Evolutionary conservation across 2,113 vertebrate genomes (phyloP).

Genomic region (Scomber colias): DNA sequence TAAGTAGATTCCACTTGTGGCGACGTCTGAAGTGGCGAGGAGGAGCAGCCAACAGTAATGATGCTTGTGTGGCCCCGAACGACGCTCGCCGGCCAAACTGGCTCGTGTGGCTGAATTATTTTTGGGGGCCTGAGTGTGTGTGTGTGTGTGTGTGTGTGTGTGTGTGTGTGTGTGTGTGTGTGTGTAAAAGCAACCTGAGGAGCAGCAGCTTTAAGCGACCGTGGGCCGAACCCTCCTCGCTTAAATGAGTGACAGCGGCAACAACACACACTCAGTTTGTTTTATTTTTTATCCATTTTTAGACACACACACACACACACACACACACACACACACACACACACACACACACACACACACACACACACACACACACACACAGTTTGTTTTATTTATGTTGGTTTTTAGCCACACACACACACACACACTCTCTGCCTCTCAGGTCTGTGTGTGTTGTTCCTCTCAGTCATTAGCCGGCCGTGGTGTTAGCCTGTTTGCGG

Average conservation of each 20-base stretch:
- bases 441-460: conserved; percentile 60
- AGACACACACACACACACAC: conserved; percentile 9
- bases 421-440: conserved; percentile 12
- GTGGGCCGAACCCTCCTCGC: conserved; percentile 9
- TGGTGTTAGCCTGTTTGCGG: conserved; percentile 72
- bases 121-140: conserved; percentile 30
- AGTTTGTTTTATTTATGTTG: too few relatives aligned
- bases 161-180: conserved; percentile 18
- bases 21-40: conserved; percentile 63
- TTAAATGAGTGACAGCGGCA: conserved; percentile 62
- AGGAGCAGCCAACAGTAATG: conserved; percentile 62
- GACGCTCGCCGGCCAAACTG: conserved; percentile 46
- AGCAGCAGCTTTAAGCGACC: conserved; percentile 9
- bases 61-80: conserved; percentile 53
- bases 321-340: background rate
- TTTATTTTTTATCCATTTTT: conserved; percentile 24
- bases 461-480: conserved; percentile 80
- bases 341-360: conserved; percentile 6
- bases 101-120: conserved; percentile 45
- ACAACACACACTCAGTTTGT: conserved; percentile 42
- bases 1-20: conserved; percentile 69
- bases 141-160: conserved; percentile 9
- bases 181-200: background rate
- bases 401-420: background rate
- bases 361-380: conserved; percentile 19